Conservation (phyloP, 2,888 invertebrate genomes). For the Timema cristinae region DNA sequence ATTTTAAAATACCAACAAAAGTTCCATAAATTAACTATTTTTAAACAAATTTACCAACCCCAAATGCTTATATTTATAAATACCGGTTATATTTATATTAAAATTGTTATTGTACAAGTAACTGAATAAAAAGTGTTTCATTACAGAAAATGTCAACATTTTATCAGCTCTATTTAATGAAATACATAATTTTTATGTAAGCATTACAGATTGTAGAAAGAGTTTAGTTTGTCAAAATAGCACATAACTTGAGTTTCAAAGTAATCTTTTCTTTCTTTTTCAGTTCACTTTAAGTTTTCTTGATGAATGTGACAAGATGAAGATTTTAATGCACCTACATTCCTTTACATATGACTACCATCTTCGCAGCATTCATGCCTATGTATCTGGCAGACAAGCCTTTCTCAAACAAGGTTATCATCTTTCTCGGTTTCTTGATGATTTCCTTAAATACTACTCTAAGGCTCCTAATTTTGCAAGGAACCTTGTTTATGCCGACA, state of each 20-base stretch:
- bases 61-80: too few relatives aligned
- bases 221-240: too few relatives aligned
- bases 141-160: too few relatives aligned
- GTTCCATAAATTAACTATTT: too few relatives aligned
- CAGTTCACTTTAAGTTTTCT: slow-evolving; percentile 60
- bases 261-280: slow-evolving; percentile 43
- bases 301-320: slow-evolving; percentile 65
- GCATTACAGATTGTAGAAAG: too few relatives aligned
- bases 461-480: slow-evolving; percentile 73
- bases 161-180: too few relatives aligned
- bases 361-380: slow-evolving; percentile 61
- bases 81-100: too few relatives aligned
- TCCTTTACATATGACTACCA: slow-evolving; percentile 77
- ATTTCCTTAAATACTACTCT: slow-evolving; percentile 72
- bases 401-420: slow-evolving; percentile 61
- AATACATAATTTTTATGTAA: too few relatives aligned
- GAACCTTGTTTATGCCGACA: slow-evolving; percentile 62
- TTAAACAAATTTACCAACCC: too few relatives aligned
- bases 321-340: slow-evolving; percentile 67
- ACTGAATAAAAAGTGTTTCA: too few relatives aligned
- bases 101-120: too few relatives aligned
- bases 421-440: slow-evolving; percentile 66
- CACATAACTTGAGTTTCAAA: slow-evolving; percentile 48
- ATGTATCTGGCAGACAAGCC: slow-evolving; percentile 54
- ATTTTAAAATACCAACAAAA: too few relatives aligned